Conservation (phyloP, 2,113 vertebrate genomes). For the Empidonax traillii region DNA sequence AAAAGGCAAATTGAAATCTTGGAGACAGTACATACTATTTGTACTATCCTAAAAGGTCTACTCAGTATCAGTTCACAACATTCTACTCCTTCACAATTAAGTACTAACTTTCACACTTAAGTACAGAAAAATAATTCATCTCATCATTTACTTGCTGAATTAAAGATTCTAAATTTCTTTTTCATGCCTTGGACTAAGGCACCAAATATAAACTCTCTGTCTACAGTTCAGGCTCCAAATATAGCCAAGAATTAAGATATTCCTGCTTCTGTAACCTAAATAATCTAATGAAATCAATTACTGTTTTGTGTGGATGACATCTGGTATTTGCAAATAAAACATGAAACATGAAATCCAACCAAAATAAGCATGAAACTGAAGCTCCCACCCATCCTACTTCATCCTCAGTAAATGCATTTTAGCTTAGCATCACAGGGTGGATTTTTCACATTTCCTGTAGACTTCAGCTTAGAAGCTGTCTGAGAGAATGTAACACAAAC, state of each 20-base stretch:
- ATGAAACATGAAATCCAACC: not conserved
- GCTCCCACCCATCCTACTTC: not conserved
- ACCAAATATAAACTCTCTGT: conserved; percentile 25
- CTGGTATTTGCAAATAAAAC: conserved; percentile 43
- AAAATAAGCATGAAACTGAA: conserved; percentile 10
- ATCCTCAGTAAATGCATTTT: not conserved
- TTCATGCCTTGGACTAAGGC: not conserved
- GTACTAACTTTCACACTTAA: not conserved
- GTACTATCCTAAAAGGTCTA: not conserved
- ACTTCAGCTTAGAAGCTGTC: not conserved
- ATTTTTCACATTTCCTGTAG: not conserved
- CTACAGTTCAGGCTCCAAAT: conserved; percentile 25
- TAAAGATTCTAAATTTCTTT: not conserved
- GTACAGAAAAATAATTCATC: not conserved
- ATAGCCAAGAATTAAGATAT: conserved; percentile 35
- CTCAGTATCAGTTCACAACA: not conserved
- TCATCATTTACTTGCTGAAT: not conserved
- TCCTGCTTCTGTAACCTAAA: conserved; percentile 22
- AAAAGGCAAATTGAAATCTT: not conserved
- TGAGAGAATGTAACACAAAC: not conserved
- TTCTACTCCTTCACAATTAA: not conserved
- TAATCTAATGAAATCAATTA: conserved; percentile 51
- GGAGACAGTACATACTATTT: not conserved
- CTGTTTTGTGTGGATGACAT: conserved; percentile 1
- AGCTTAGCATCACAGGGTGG: not conserved